phyloP scores from a whole-genome alignment of 23 tunicate genomes.

The Oikopleura vanhoeffeni region DNA sequence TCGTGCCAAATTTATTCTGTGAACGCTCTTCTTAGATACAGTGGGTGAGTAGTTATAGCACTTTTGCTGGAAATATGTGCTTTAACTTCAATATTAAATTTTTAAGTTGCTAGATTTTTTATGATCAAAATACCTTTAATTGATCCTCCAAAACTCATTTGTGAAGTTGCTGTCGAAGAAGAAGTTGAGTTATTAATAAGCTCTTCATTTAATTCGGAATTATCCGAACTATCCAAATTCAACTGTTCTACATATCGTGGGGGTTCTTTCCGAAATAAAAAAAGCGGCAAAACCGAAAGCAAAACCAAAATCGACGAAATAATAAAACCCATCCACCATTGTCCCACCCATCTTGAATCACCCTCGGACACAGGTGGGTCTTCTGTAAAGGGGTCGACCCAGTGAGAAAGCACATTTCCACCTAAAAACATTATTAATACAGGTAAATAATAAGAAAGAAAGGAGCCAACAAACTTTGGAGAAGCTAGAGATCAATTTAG shows the following conservation, averaged over 20 bases:
- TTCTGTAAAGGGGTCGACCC: neutral
- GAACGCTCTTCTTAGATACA: too few species aligned
- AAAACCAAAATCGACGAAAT: neutral
- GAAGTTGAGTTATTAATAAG: conserved; percentile 1
- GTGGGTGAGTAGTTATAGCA: too few species aligned
- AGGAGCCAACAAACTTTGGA: too few species aligned
- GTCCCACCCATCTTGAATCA: conserved; percentile 1
- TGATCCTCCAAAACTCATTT: conserved; percentile 2
- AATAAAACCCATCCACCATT: conserved; percentile 2
- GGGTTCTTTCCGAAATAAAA: neutral
- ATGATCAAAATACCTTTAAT: conserved; percentile 8
- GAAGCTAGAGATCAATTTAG: too few species aligned
- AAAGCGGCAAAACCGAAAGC: neutral
- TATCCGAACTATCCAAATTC: neutral
- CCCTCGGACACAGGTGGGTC: neutral
- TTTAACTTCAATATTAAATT: too few species aligned
- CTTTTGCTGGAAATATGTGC: too few species aligned
- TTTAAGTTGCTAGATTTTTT: too few species aligned
- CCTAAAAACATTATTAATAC: too few species aligned
- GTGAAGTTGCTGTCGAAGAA: neutral
- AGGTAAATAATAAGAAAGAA: too few species aligned
- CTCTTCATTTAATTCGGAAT: conserved; percentile 10
- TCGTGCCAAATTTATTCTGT: too few species aligned
- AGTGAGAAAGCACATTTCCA: neutral
- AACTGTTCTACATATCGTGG: neutral